Conservation (phyloP, 1,140 invertebrate genomes). For the Drosophila pachea region DNA sequence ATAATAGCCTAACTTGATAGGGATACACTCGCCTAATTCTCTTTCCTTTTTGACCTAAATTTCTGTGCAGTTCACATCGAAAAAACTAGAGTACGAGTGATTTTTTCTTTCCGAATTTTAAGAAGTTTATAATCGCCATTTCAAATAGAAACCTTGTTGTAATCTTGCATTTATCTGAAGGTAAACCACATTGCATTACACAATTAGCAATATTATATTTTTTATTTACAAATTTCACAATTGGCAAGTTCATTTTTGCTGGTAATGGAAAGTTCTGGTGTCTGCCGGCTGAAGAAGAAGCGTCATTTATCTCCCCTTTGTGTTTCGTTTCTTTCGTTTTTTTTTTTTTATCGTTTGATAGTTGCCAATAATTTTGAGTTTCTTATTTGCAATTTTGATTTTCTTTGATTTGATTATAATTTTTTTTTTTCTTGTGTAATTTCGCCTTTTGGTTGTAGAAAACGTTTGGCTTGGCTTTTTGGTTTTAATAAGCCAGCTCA, state of each 20-base stretch:
- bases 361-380: neutral
- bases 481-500: conserved; percentile 61
- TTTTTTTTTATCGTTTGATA: conserved; percentile 25
- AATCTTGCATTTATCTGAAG: too few species aligned
- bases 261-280: conserved; percentile 15
- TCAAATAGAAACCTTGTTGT: too few species aligned
- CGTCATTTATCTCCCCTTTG: too few species aligned
- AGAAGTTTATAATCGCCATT: too few species aligned
- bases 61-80: neutral
- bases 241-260: neutral
- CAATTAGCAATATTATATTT: too few species aligned
- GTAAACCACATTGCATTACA: too few species aligned
- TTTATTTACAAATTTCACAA: too few species aligned
- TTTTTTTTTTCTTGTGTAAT: conserved; percentile 19
- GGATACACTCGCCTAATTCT: conserved; percentile 20
- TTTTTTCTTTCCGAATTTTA: too few species aligned
- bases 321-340: too few species aligned
- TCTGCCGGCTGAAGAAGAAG: too few species aligned
- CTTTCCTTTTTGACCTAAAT: neutral
- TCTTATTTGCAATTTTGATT: conserved; percentile 25
- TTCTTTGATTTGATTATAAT: conserved; percentile 22
- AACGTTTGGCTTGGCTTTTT: conserved; percentile 76
- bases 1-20: neutral
- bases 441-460: conserved; percentile 55
- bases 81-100: too few species aligned